Conservation (phyloP, 2,888 invertebrate species). For the Halictus ligatus region DNA sequence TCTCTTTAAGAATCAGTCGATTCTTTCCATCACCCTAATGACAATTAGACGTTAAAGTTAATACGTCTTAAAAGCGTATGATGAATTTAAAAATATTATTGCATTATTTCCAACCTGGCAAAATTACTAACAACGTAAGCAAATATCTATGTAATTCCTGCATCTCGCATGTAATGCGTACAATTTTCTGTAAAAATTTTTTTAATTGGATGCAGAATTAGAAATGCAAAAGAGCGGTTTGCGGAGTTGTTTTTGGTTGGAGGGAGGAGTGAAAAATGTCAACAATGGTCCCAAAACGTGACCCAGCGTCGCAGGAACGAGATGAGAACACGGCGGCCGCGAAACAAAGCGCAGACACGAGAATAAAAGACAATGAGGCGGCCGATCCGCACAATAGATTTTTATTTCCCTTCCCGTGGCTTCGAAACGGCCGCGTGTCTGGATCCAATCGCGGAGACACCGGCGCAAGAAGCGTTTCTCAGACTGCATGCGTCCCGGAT, state of each 20-base stretch:
- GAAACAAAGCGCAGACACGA: slow-evolving; percentile 43
- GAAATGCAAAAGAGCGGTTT: background rate
- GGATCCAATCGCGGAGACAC: slow-evolving; percentile 31
- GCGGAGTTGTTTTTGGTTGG: background rate
- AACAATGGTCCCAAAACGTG: background rate
- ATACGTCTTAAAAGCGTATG: too few relatives aligned
- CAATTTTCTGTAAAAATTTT: background rate
- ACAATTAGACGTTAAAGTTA: too few relatives aligned
- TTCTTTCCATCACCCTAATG: too few relatives aligned
- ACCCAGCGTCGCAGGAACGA: background rate
- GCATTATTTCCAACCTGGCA: too few relatives aligned
- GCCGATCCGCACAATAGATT: slow-evolving; percentile 44
- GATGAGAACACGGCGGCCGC: slow-evolving; percentile 31
- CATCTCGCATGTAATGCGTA: background rate
- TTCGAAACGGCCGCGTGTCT: slow-evolving; percentile 22
- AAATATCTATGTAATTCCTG: too few relatives aligned
- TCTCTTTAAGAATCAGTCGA: too few relatives aligned
- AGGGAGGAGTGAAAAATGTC: background rate
- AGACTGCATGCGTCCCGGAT: slow-evolving; percentile 37
- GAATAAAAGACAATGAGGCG: slow-evolving; percentile 38
- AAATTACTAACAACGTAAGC: too few relatives aligned
- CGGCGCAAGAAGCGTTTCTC: slow-evolving; percentile 37
- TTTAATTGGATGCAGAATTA: background rate
- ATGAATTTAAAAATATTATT: too few relatives aligned
- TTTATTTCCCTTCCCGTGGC: slow-evolving; percentile 56